phyloP scores from a whole-genome alignment of 1,140 invertebrate genomes.

The Scaptomyza graminum region DNA sequence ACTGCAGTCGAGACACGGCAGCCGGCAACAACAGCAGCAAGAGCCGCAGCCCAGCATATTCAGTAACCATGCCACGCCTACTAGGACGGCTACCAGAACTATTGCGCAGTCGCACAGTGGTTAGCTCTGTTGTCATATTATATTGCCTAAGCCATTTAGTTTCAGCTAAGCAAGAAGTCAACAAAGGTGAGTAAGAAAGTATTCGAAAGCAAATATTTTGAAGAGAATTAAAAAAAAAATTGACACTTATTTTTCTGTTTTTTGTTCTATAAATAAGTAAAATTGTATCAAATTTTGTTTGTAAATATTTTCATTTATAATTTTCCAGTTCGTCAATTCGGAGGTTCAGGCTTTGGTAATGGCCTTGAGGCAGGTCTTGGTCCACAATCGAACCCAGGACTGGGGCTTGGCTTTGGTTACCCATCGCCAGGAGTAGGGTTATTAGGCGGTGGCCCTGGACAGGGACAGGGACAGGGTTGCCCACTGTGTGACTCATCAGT shows the following conservation, averaged over 20 bases:
- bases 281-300: too few species aligned
- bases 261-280: too few species aligned
- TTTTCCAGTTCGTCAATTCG: constrained; percentile 51
- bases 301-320: background rate
- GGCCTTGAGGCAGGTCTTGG: constrained; percentile 7
- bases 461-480: constrained; percentile 83
- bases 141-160: background rate
- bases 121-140: background rate
- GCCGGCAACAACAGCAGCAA: constrained; percentile 8
- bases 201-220: too few species aligned
- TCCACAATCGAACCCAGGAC: constrained; percentile 9
- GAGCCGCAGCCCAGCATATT: background rate
- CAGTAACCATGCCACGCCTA: background rate
- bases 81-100: background rate
- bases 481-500: constrained; percentile 90
- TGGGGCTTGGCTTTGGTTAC: constrained; percentile 28
- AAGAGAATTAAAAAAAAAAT: too few species aligned
- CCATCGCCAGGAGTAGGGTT: constrained; percentile 1
- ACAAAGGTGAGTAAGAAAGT: background rate
- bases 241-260: too few species aligned
- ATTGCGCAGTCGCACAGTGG: background rate
- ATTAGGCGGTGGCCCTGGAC: too few species aligned
- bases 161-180: background rate
- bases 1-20: constrained; percentile 2
- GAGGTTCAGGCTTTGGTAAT: constrained; percentile 52